Base-by-base conservation (phyloP, 2,797 vertebrate species). In the Gymnoscopelus braueri region DNA sequence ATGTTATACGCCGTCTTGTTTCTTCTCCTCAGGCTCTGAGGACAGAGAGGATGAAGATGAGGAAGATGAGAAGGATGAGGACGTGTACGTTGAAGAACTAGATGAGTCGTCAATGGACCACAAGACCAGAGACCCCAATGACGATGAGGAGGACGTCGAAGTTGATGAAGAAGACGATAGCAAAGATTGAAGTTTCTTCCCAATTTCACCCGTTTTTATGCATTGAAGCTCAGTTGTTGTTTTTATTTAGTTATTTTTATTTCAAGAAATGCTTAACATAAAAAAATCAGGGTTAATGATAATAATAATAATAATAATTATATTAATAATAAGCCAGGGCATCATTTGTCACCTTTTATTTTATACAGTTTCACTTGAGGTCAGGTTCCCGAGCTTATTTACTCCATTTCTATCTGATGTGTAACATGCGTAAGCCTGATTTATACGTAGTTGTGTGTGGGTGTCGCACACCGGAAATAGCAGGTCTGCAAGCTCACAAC, bases 221-320 rank as follows among this genome's bases (percentile, higher is more conserved):
- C 90, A 91, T 84, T 90, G 65, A 89, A 86, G 74, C 85, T 69
- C 57, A 58, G 24, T 63, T 61, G 4, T 63, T 67, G 65, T 73
- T 48, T 57, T 69, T n/a, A 68, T 54, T 48, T 57, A 48, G 39
- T 19, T 53, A 74, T 77, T 32, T 83, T 86, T 83, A 61, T 84
- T 84, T 47, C 78, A 71, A 81, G 85, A 87, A 65, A 84, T 63
- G 72, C 44, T 62, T 57, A 67, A 62, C 65, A 62, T 47, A 62
- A 80, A 85, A 66, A 81, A 91, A 87, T 89, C 88, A 91, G 89
- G 89, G 84, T 91, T 70, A 80, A 83, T 67, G 77, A 50, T 81
- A 80, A 86, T 59, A 72, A 72, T 73, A 51, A n/a, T 51, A 15
- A 51, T 13, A 51, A 13, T n/a, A 51, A 51, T 51, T 5, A 4